A percentile compares a stretch with the other conserved stretches of the same genome.
phyloP scores from a whole-genome alignment of 2,113 vertebrate genomes.

The Rhizomys pruinosus region DNA sequence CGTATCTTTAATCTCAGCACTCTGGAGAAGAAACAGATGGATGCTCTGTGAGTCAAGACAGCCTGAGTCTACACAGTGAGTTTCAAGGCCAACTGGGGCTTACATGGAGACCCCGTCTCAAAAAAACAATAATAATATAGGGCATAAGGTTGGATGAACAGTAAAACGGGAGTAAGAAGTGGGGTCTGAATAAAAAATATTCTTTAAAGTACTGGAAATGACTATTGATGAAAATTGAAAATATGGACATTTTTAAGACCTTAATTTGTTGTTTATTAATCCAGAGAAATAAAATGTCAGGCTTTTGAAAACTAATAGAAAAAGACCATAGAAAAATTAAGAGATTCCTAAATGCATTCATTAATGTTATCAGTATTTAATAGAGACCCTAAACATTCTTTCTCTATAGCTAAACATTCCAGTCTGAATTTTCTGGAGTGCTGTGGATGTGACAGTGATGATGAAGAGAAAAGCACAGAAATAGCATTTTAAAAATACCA shows the following conservation, averaged over 20 bases:
- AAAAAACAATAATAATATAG: too few relatives aligned
- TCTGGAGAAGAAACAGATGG: too few relatives aligned
- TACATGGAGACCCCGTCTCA: too few relatives aligned
- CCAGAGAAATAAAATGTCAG: background rate
- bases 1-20: too few relatives aligned
- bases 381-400: slow-evolving; percentile 34
- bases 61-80: too few relatives aligned
- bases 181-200: too few relatives aligned
- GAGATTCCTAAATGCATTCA: background rate
- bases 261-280: background rate
- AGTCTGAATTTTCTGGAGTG: slow-evolving; percentile 41
- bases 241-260: background rate
- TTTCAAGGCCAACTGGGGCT: too few relatives aligned
- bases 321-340: background rate
- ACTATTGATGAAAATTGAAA: background rate
- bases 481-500: background rate
- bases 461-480: background rate
- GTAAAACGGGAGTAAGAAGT: too few relatives aligned
- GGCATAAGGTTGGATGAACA: too few relatives aligned
- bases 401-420: background rate
- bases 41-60: too few relatives aligned
- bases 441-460: background rate
- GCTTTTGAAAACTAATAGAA: background rate
- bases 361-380: slow-evolving; percentile 20
- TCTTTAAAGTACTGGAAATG: background rate